A percentile compares a stretch with the other conserved stretches of the same genome.
Evolutionary conservation across 2,797 vertebrate genomes (phyloP).

Genomic region (Lophius americanus): DNA sequence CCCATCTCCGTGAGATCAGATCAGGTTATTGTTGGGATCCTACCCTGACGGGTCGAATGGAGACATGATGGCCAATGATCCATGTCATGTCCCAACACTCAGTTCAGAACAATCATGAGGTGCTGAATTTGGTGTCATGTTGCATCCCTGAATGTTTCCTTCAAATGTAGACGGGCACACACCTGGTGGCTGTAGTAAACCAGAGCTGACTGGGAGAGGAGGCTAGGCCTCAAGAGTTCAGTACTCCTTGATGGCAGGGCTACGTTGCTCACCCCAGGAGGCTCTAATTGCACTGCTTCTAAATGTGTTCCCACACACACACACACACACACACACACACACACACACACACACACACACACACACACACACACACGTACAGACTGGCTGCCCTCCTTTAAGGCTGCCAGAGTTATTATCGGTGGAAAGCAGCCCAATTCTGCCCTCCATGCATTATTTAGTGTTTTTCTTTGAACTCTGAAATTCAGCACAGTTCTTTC

Average conservation of each 20-base stretch:
- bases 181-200: constrained; percentile 38
- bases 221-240: constrained; percentile 69
- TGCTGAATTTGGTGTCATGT: constrained; percentile 1
- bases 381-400: constrained; percentile 76
- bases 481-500: constrained; percentile 72
- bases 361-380: constrained; percentile 42
- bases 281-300: constrained; percentile 78
- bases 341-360: too few relatives aligned
- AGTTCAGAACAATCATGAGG: background rate
- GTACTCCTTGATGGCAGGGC: constrained; percentile 69
- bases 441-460: constrained; percentile 84
- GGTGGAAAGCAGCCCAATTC: constrained; percentile 82
- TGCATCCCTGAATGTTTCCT: constrained; percentile 27
- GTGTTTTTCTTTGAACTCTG: constrained; percentile 84
- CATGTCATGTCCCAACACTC: constrained; percentile 17
- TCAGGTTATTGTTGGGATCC: too few relatives aligned
- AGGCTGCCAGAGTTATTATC: constrained; percentile 80
- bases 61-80: constrained; percentile 4
- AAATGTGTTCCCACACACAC: constrained; percentile 71
- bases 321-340: background rate
- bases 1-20: too few relatives aligned
- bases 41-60: too few relatives aligned
- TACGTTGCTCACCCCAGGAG: constrained; percentile 69
- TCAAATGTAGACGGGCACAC: constrained; percentile 32
- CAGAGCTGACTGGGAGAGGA: constrained; percentile 55